Base-by-base conservation (phyloP, 2,888 invertebrate species). In the Scaptomyza polygonia region DNA sequence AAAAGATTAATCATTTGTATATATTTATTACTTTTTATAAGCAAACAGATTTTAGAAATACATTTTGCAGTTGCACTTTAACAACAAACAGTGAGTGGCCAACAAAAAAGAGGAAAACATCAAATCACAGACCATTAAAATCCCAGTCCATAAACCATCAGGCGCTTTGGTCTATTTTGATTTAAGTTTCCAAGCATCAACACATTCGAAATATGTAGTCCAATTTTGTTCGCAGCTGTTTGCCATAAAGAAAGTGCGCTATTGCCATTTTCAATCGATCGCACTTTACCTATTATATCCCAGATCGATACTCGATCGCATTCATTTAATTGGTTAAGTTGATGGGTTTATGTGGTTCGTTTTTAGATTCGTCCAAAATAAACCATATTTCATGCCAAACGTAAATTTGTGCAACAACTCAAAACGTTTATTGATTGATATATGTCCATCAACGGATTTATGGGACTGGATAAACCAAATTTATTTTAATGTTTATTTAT, bases 211-310 rank as follows among this genome's bases (percentile, higher is more conserved):
- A 57, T 34, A 21, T 21, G 21, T 21, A 58, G 42, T 47, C 42
- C 40, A 66, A 69, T 72, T 69, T 42, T 57, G 43, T 62, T 64
- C 70, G 45, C 83, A 77, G 72, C 78, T 85, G 83, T 73, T 73
- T 30, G 72, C 73, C 78, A 86, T 86, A 72, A 72, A 72, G 83
- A 83, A 83, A 85, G 77, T 86, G 86, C 64, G 54, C 67, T 67
- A 66, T 82, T 65, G 70, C 66, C 59, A 70, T 56, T 71, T 16
- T 40, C 14, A 34, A 66, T 70, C 65, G 52, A 71, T 70, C 63
- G 56, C 66, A 58, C 47, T 67, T 68, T 66, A 74, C 68, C 61
- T 57, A 64, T 49, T 49, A 68, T 47, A 61, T 39, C 12, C 30
- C 43, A 54, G 51, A 51, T 49, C 29, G 40, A 43, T 47, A 52